Base-by-base conservation (phyloP, 1,140 invertebrate species). In the Aphis gossypii region DNA sequence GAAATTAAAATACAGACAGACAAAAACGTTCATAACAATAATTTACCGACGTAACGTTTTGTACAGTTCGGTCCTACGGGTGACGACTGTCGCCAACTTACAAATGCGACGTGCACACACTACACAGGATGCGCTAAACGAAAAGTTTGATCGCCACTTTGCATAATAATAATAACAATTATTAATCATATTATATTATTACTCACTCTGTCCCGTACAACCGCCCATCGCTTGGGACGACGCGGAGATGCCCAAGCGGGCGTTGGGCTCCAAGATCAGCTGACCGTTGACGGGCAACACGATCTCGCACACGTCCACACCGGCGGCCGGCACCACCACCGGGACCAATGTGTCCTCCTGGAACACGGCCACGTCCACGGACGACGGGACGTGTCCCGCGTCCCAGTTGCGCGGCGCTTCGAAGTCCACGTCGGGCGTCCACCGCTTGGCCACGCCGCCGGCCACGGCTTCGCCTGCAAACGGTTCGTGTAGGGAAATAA, bases 141-240 rank as follows among this genome's bases (percentile, higher is more conserved):
- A 60, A 30, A 60, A 30, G 25, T 30, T 7, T 60, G 25, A 30
- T 6, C 4, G 30, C 56, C 2, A 14, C 8, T 30, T 1, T 30
- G 21, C 25, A 11, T 30, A 60, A 14, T 60, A 51, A 51, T 51
- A 18, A 18, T 51, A 11, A 20, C 20, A 41, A 41, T 83, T 41
- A 46, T 46, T 46, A 46, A 46, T 46, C 3, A 41, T 41, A 41
- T 46, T 86, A 44, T 44, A 46, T 11, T 0, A 44, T 86, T 86
- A 92, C 48, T 93, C 20, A 93, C 92, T n/a, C 30, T 93, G 82
- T 54, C 92, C 92, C 23, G 35, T 84, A 14, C 92, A 93, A 7
- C 92, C 92, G 18, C 60, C 68, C 21, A 35, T 38, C 14, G 41
- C 48, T 38, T 54, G 18, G 25, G 92, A 83, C 46, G 92, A 84